Conservation (phyloP, 2,797 vertebrate genomes). For the Columba guinea region DNA sequence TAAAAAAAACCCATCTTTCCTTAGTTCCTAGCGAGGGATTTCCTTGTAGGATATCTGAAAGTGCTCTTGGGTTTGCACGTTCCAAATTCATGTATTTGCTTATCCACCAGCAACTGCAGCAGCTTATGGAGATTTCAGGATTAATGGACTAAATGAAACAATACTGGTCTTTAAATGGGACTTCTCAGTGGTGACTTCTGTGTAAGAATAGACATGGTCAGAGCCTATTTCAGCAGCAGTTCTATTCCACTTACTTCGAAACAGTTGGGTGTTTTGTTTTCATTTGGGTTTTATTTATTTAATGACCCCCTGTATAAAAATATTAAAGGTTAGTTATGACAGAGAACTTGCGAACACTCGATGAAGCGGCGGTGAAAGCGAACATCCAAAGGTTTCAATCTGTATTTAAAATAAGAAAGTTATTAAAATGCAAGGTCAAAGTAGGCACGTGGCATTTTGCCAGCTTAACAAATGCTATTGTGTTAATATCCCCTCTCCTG, state of each 20-base stretch:
- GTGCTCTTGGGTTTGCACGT: not conserved
- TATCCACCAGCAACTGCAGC: not conserved
- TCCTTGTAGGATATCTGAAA: not conserved
- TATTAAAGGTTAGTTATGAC: not conserved
- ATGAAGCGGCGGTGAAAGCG: not conserved
- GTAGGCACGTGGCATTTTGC: constrained; percentile 5
- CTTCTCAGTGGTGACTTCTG: not conserved
- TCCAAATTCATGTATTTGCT: not conserved
- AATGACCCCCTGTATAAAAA: not conserved
- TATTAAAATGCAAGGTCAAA: constrained; percentile 42
- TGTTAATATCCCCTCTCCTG: constrained; percentile 1
- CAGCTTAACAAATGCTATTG: constrained; percentile 11
- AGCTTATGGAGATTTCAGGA: not conserved
- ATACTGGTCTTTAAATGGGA: not conserved
- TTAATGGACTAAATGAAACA: not conserved
- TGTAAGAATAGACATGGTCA: not conserved
- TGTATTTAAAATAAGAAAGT: constrained; percentile 33
- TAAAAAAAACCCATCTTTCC: not conserved
- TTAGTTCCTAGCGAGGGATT: not conserved
- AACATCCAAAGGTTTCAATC: constrained; percentile 32
- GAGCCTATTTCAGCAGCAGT: not conserved
- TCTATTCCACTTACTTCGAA: not conserved
- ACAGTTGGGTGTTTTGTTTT: not conserved
- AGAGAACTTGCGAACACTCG: not conserved
- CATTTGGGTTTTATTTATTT: not conserved